Evolutionary conservation across 2,888 invertebrate species (phyloP), one percentile per base, ranked within the genome.

Genomic region (Diarsia brunnea): DNA sequence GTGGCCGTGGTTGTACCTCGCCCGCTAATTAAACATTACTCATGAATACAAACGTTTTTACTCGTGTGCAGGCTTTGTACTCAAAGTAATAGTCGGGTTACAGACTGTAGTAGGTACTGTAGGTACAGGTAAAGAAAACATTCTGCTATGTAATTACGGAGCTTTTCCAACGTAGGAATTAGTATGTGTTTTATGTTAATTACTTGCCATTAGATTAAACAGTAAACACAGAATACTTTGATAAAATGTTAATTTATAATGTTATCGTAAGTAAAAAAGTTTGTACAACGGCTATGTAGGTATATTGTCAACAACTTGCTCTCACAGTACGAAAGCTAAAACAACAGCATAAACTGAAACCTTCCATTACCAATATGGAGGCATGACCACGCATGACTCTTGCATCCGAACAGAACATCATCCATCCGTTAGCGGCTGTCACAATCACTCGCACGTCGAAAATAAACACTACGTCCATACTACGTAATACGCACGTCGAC

Each of bases 21-120:
- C 69, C 27, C 27, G 0, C 27, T 76, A 63, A 77, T 64, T 78
- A 70, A 77, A 70, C 61, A 47, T 24, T 27, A 43, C 38, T 14
- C 47, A 45, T 45, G 11, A 38, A 47, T 49, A 55, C 8, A 55
- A 70, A 49, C 49, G 49, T 45, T 58, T 51, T 58, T n/a, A 24
- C 51, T 45, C 45, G 64, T 16, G 24, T 45, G 43, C 12, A 31
- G 27, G 31, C 14, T 70, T 77, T 24, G 78, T 49, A 31, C 16
- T 31, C 24, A 43, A 49, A 21, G 47, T 49, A 43, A 3, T 49
- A 43, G n/a, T 78, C 12, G n/a, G 27, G n/a, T n/a, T 12, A 55
- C 78, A 38, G 31, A n/a, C 47, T 43, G 60, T 45, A 31, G 4
- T n/a, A n/a, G n/a, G n/a, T 21, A n/a, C 47, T 43, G 60, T 45